A percentile compares a stretch with the other conserved stretches of the same genome.
These are phyloP conservation scores for Triops longicaudatus DNA, from an alignment of 1,140 invertebrate genomes.

Conservation along the genomic window DNA sequence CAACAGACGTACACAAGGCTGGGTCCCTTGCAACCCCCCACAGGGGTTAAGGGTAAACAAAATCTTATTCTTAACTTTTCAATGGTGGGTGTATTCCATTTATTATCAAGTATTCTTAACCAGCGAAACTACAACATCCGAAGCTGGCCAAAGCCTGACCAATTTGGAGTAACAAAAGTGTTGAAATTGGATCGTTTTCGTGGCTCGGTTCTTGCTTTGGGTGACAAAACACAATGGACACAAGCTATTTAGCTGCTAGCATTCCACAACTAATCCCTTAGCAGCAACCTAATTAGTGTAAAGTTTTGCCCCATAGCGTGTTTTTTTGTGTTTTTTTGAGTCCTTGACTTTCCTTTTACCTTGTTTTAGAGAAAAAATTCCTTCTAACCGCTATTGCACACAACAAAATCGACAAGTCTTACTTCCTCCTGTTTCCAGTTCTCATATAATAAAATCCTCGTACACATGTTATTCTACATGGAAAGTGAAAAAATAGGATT, in stretches of 20 bases:
- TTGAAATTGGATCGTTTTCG: background rate
- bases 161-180: background rate
- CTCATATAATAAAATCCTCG: no score
- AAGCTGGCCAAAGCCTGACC: background rate
- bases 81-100: background rate
- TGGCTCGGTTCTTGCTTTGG: background rate
- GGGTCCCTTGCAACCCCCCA: conserved; percentile 13
- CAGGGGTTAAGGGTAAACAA: conserved; percentile 14
- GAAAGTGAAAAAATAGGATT: no score
- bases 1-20: background rate
- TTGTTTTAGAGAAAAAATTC: background rate
- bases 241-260: background rate
- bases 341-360: background rate
- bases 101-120: background rate
- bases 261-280: background rate
- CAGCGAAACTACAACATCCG: background rate
- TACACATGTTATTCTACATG: no score
- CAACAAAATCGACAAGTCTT: no score
- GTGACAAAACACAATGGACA: background rate
- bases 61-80: background rate
- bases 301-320: background rate
- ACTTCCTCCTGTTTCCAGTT: no score
- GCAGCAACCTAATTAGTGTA: background rate
- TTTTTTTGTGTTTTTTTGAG: background rate
- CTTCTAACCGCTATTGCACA: no score